Evolutionary conservation across 2,888 invertebrate genomes (phyloP), one percentile per base, ranked within the genome.

Genomic region (Leuctra nigra): DNA sequence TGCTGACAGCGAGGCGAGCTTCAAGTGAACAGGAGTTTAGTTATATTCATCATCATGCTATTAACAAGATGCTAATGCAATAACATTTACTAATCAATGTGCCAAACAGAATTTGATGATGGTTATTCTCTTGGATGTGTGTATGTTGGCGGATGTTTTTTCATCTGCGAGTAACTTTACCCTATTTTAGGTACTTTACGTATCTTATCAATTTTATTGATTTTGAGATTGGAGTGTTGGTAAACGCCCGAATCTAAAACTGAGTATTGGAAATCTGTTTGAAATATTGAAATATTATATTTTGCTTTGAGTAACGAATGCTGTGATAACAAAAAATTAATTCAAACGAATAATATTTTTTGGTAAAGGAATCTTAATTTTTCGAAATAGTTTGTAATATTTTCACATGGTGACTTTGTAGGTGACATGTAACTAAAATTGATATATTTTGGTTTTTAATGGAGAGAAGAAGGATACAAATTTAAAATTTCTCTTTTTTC

Each of bases 1-100:
- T 25, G 61, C 55, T 4, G 66, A 66, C 44, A 65, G 64, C 54
- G 65, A 66, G 61, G 64, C 64, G 18, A 63, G 64, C 59, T 66
- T 66, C 59, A 65, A 66, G 57, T 65, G 55, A 59, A 50, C 6
- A 29, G 7, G 11, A 29, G 6, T 6, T 29, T 29, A 7, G 11
- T 29, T 29, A 23, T 44, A 22, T 4, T 18, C 23, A 13, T 44
- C 23, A 44, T 20, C 44, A n/a, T 23, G 44, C 50, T 16, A 50
- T 38, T 54, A 54, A 54, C 54, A 18, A 14, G 54, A 54, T 18
- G 54, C 39, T 54, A 54, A 24, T 39, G 54, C 54, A 54, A 54
- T 54, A 39, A 54, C 18, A 13, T 29, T 44, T 54, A 54, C 54
- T 54, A 54, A 54, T 54, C 16, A 33, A 54, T 54, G 54, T 54